Conservation (phyloP, 2,113 vertebrate genomes). For the Indicator indicator region DNA sequence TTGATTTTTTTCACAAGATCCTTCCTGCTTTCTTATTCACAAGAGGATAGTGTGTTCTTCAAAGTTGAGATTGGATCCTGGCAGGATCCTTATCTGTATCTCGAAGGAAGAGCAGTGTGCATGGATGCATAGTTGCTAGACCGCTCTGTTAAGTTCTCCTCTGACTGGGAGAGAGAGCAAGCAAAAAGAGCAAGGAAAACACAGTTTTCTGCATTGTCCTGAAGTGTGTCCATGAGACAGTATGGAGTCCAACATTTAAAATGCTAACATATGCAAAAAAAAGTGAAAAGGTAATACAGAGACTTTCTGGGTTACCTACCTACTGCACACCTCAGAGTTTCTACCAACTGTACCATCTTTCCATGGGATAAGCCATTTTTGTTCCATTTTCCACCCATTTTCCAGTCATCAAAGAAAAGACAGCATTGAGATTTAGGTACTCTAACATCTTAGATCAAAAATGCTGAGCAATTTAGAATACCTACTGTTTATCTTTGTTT, state of each 20-base stretch:
- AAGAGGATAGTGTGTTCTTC: not conserved
- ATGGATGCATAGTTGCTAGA: not conserved
- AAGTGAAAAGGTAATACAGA: not conserved
- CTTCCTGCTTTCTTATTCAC: slow-evolving; percentile 7
- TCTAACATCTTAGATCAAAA: not conserved
- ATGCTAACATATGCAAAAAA: not conserved
- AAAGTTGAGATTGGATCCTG: slow-evolving; percentile 19
- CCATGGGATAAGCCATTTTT: not conserved
- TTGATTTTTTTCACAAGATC: slow-evolving; percentile 7
- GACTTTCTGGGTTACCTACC: not conserved
- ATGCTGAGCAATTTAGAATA: not conserved
- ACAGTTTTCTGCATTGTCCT: not conserved
- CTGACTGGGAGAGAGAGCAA: not conserved
- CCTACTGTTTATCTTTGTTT: not conserved
- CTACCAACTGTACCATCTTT: not conserved
- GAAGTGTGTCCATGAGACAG: not conserved
- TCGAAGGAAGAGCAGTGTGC: not conserved
- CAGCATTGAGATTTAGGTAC: not conserved
- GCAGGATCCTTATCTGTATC: not conserved
- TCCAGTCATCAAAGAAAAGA: not conserved
- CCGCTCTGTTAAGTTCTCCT: not conserved
- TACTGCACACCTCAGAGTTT: not conserved
- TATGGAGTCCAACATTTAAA: not conserved
- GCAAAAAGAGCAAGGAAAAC: not conserved
- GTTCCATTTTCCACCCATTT: not conserved